Base-by-base conservation (phyloP, 2,888 invertebrate genomes). In the Noctua janthina region DNA sequence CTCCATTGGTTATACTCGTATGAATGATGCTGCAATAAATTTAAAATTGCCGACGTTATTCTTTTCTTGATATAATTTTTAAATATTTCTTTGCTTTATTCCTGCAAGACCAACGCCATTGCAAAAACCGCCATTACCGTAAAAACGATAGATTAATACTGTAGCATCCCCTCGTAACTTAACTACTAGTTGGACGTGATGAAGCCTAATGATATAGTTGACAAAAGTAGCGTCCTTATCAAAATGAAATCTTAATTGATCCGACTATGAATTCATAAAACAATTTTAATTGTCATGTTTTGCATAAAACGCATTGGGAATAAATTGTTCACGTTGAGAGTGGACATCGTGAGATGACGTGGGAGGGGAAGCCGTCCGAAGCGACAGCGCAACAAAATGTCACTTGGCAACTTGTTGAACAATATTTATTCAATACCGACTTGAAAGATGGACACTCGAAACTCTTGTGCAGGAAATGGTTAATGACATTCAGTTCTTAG, bases 221-320 rank as follows among this genome's bases (percentile, higher is more conserved):
- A 94, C 93, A 95, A 94, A 94, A 92, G 92, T 90, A 92, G 89
- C 90, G 88, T 91, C 89, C 94, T 96, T 96, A 96, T 96, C 96
- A 93, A 93, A 95, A 95, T 95, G 92, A 94, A 95, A 96, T 96
- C 96, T 96, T 95, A 95, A 96, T 96, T 93, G 95, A 95, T 89
- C 90, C 82, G 83, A 92, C 94, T 94, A 94, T 94, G 93, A 94
- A 94, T 94, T 94, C 94, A 94, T 96, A 95, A 94, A 95, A 94
- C 94, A 94, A 94, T 94, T 95, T 95, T 96, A 96, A 96, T 96
- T 96, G 95, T 95, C 92, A 94, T 92, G 92, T 93, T 95, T 95
- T 95, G 94, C 95, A 95, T 96, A 94, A 94, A 94, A 91, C 85
- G 91, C 91, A 93, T 94, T 94, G 95, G 92, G 92, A 94, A 94